These are phyloP conservation scores for Columba guinea DNA, from an alignment of 2,797 vertebrate genomes.

Conservation along the genomic window DNA sequence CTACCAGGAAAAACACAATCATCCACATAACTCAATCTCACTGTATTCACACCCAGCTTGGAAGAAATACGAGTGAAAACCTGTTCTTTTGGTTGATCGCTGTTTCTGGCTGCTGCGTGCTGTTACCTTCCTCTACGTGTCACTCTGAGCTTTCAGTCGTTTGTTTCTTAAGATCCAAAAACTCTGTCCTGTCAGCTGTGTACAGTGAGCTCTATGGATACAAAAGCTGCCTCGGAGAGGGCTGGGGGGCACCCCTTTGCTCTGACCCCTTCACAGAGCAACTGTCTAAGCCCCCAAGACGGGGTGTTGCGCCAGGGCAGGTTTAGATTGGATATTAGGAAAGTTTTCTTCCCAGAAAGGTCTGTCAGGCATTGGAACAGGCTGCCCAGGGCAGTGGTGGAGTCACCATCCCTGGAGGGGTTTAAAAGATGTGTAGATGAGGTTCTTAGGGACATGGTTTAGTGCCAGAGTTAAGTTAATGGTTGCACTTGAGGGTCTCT, in stretches of 20 bases:
- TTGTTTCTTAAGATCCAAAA: background rate
- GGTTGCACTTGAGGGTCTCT: no score
- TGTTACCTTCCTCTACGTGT: background rate
- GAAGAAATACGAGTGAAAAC: background rate
- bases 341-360: no score
- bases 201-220: background rate
- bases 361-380: no score
- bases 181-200: background rate
- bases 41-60: background rate
- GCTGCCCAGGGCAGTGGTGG: no score
- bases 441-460: no score
- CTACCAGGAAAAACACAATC: background rate
- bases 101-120: background rate
- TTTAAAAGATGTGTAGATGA: no score
- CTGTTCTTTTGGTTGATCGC: background rate
- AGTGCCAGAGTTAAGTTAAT: no score
- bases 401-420: no score
- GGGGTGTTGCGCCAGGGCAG: background rate
- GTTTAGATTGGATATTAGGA: no score
- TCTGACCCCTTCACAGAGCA: background rate
- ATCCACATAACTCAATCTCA: background rate
- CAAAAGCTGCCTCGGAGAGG: background rate
- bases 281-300: background rate
- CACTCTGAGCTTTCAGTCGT: background rate
- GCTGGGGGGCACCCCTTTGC: background rate